Conservation (phyloP, 2,888 invertebrate genomes). For the Caenorhabditis wallacei region DNA sequence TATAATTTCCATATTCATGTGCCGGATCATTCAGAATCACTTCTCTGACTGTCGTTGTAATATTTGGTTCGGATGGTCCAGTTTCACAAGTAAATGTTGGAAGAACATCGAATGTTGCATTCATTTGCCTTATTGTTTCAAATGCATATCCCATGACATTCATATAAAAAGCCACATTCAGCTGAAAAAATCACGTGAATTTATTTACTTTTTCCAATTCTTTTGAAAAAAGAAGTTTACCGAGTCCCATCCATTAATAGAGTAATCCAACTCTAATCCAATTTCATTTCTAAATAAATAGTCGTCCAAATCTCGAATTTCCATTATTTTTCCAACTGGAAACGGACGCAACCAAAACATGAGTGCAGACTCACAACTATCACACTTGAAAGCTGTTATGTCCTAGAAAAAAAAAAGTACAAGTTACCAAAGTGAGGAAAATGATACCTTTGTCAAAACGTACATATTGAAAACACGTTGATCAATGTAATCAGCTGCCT, state of each 20-base stretch:
- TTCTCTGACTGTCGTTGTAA: slow-evolving; percentile 61
- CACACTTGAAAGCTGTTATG: slow-evolving; percentile 80
- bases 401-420: slow-evolving; percentile 68
- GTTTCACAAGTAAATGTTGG: slow-evolving; percentile 61
- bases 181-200: slow-evolving; percentile 59
- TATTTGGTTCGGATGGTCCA: slow-evolving; percentile 57
- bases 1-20: slow-evolving; percentile 70
- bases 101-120: slow-evolving; percentile 54
- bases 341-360: slow-evolving; percentile 79
- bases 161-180: slow-evolving; percentile 73
- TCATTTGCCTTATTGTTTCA: slow-evolving; percentile 56
- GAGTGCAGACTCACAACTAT: slow-evolving; percentile 74
- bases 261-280: slow-evolving; percentile 74
- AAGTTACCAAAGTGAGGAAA: background rate
- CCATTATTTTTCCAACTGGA: slow-evolving; percentile 66
- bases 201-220: background rate
- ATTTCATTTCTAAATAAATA: slow-evolving; percentile 78
- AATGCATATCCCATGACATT: slow-evolving; percentile 71
- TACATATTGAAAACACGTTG: slow-evolving; percentile 63
- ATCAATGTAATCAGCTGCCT: slow-evolving; percentile 57
- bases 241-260: slow-evolving; percentile 75
- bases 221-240: slow-evolving; percentile 34
- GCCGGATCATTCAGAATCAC: slow-evolving; percentile 58
- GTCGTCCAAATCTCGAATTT: slow-evolving; percentile 74
- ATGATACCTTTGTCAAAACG: slow-evolving; percentile 63